These are phyloP conservation scores for Listrodromus nycthemerus DNA, from an alignment of 2,888 invertebrate species.

Conservation along the genomic window DNA sequence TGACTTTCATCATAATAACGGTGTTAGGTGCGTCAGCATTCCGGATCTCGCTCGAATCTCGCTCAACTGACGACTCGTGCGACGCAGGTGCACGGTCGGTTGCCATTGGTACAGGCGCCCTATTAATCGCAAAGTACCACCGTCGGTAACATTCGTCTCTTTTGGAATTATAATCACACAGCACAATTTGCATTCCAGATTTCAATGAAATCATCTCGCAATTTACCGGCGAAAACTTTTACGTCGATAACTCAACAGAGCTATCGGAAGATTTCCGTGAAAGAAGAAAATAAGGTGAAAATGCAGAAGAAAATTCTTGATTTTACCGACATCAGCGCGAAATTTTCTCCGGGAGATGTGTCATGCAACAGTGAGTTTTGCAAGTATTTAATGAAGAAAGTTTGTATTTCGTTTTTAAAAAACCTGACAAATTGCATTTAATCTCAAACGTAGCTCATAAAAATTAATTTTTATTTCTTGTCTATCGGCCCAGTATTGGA, in stretches of 20 bases:
- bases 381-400: conserved; percentile 16
- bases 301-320: neutral
- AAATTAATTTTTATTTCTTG: neutral
- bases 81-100: conserved; percentile 37
- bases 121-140: neutral
- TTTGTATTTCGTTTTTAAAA: neutral
- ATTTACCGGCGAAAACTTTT: too few relatives aligned
- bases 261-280: neutral
- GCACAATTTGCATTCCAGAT: neutral
- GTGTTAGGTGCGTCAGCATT: neutral
- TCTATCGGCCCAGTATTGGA: neutral
- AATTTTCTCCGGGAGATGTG: neutral
- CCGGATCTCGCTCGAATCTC: neutral
- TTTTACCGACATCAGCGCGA: neutral
- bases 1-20: neutral
- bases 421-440: neutral
- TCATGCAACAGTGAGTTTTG: neutral
- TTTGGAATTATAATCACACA: neutral
- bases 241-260: too few relatives aligned
- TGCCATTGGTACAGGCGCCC: conserved; percentile 42
- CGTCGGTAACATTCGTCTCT: neutral
- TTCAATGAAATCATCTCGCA: too few relatives aligned
- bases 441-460: neutral
- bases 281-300: neutral
- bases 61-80: neutral